Evolutionary conservation across 2,888 invertebrate genomes (phyloP).

Genomic region (Stenoptilia bipunctidactyla): DNA sequence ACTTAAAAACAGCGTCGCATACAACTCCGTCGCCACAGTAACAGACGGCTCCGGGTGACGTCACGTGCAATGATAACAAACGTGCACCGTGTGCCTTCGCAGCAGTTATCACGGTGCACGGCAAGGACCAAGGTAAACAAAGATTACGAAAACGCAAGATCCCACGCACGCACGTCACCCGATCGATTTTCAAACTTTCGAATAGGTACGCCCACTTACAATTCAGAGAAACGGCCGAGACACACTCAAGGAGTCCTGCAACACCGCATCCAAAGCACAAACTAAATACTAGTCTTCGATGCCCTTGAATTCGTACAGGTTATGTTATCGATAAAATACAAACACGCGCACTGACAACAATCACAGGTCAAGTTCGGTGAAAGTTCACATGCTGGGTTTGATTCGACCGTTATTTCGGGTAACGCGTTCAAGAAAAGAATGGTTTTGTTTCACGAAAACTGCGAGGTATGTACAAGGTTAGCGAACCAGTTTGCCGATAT

Average conservation of each 20-base stretch:
- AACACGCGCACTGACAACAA: slow-evolving; percentile 67
- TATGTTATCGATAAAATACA: slow-evolving; percentile 69
- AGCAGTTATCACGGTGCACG: slow-evolving; percentile 52
- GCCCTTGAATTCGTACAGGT: slow-evolving; percentile 69
- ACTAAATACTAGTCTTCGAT: slow-evolving; percentile 34
- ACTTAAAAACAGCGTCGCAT: no score
- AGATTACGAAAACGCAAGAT: slow-evolving; percentile 66
- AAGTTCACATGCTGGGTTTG: slow-evolving; percentile 27
- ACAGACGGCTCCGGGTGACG: slow-evolving; percentile 17
- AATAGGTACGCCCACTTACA: slow-evolving; percentile 59
- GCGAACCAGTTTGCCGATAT: slow-evolving; percentile 34
- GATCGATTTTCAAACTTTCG: slow-evolving; percentile 70
- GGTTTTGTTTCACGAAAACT: slow-evolving; percentile 28
- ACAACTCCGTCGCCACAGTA: no score
- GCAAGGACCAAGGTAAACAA: slow-evolving; percentile 69
- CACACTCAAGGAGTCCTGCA: slow-evolving; percentile 36
- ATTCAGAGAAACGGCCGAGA: slow-evolving; percentile 41
- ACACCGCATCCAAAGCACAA: slow-evolving; percentile 49
- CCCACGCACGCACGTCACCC: slow-evolving; percentile 68
- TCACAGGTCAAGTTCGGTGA: slow-evolving; percentile 52
- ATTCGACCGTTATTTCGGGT: slow-evolving; percentile 28
- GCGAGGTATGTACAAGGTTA: slow-evolving; percentile 38
- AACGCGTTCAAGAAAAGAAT: slow-evolving; percentile 21
- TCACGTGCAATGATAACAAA: slow-evolving; percentile 24
- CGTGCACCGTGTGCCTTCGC: slow-evolving; percentile 21